Percentiles rank a stretch among this genome's conserved stretches.
Conservation (phyloP, 2,888 invertebrate species). For the Isoperla grammatica region DNA sequence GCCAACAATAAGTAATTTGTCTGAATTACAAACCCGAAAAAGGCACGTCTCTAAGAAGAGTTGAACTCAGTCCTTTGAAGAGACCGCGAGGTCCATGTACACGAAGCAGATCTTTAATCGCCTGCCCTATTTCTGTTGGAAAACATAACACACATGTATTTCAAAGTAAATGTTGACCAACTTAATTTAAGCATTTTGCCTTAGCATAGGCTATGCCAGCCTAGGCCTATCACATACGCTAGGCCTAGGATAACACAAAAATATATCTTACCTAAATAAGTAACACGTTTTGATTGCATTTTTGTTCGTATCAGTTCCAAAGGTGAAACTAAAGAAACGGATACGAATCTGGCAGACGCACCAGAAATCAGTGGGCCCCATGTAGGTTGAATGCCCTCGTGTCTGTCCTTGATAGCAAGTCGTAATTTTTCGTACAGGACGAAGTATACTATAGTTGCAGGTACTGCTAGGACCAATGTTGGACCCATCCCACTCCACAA, state of each 20-base stretch:
- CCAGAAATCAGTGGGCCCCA: conserved; percentile 77
- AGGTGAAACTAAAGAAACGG: conserved; percentile 86
- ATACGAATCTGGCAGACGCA: conserved; percentile 73
- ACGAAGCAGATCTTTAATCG: conserved; percentile 55
- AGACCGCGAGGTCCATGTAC: conserved; percentile 70
- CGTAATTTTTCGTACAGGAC: conserved; percentile 92
- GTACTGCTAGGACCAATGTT: conserved; percentile 90
- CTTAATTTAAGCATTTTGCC: no score
- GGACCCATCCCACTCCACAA: conserved; percentile 98
- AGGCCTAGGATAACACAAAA: no score
- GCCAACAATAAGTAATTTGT: no score
- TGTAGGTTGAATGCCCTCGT: conserved; percentile 44
- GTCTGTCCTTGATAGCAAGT: conserved; percentile 50
- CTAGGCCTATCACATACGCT: no score
- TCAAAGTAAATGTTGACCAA: neutral
- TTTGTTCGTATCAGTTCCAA: conserved; percentile 95
- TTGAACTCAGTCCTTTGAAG: conserved; percentile 84
- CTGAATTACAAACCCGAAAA: no score
- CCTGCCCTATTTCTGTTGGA: conserved; percentile 53
- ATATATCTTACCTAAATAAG: conserved; percentile 62
- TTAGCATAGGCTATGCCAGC: no score
- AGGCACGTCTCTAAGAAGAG: conserved; percentile 89
- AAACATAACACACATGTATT: neutral
- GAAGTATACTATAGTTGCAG: conserved; percentile 96
- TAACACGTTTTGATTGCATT: conserved; percentile 92